Base-by-base conservation (phyloP, 1,140 invertebrate species). In the Drosophila takahashii region DNA sequence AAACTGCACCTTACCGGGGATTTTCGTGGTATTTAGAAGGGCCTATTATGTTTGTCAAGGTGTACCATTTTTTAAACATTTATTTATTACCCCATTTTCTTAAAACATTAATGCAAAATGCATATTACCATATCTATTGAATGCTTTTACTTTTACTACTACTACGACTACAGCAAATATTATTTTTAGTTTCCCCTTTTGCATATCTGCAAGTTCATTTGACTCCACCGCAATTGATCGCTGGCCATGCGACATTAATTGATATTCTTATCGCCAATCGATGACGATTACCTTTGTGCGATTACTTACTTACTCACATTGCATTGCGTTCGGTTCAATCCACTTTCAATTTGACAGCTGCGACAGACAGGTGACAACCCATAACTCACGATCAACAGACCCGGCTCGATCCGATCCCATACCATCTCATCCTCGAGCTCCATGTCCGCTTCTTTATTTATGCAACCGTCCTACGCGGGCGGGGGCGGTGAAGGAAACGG, bases 321-420 rank as follows among this genome's bases (percentile, higher is more conserved):
- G 59, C 58, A 53, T 15, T 37, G 44, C 61, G 53, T 60, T 66
- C 72, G 60, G 56, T 48, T 84, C 90, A 91, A 90, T 90, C 90
- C 90, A 91, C 90, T 91, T 91, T 91, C 90, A 76, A 91, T 91
- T 91, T 91, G 90, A 91, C 90, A 91, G 79, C 58, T 65, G 58
- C 85, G 83, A 91, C 90, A 91, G 90, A 91, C 90, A 91, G 86
- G 90, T 91, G 90, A 91, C 90, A 91, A 91, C 53, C 87, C 87
- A 91, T 91, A 91, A 91, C 83, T 91, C 81, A 91, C 71, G 60
- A 62, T 67, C 62, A 54, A 52, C 57, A 39, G 61, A 32, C 51
- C 50, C 37, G 48, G 61, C 66, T 80, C 89, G 72, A 77, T 58
- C 52, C 52, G 32, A 65, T 42, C 45, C 62, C 26, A 42, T 62